Conservation (phyloP, 2,888 invertebrate genomes). For the Nysson spinosus region DNA sequence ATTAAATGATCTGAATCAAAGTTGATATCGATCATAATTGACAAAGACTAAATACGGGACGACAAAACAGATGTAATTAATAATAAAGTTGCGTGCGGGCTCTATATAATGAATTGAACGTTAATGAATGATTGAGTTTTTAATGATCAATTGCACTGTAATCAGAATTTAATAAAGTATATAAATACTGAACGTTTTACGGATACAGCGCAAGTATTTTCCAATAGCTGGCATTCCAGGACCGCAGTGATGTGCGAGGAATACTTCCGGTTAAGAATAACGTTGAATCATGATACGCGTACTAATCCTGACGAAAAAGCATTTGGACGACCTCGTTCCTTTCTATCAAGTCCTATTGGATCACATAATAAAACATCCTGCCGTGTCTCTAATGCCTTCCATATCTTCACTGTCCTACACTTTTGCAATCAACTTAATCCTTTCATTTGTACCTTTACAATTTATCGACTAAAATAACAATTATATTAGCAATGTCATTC, state of each 20-base stretch:
- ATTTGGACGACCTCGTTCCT: conserved; percentile 34
- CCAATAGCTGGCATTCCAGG: conserved; percentile 43
- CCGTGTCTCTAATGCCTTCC: neutral
- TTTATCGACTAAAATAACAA: no score
- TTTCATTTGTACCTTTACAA: neutral
- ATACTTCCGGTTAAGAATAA: conserved; percentile 2
- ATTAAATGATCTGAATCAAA: no score
- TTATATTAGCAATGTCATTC: no score
- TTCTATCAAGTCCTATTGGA: neutral
- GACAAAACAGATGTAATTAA: conserved; percentile 1
- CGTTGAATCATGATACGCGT: neutral
- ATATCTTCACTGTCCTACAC: conserved; percentile 34
- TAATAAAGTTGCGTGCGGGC: neutral
- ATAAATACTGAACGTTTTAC: no score
- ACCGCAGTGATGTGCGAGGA: conserved; percentile 27
- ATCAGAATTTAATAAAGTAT: no score
- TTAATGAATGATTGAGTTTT: no score
- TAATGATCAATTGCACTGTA: no score
- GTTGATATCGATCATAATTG: neutral
- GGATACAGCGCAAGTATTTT: conserved; percentile 21
- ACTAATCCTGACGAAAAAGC: conserved; percentile 36
- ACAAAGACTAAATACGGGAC: neutral
- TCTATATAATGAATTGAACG: no score
- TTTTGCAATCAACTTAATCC: conserved; percentile 4
- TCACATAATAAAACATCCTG: neutral